Percentiles rank a stretch among this genome's conserved stretches.
phyloP scores from a whole-genome alignment of 35 echinoderm and acorn worm genomes.

The Stichopus chloronotus region DNA sequence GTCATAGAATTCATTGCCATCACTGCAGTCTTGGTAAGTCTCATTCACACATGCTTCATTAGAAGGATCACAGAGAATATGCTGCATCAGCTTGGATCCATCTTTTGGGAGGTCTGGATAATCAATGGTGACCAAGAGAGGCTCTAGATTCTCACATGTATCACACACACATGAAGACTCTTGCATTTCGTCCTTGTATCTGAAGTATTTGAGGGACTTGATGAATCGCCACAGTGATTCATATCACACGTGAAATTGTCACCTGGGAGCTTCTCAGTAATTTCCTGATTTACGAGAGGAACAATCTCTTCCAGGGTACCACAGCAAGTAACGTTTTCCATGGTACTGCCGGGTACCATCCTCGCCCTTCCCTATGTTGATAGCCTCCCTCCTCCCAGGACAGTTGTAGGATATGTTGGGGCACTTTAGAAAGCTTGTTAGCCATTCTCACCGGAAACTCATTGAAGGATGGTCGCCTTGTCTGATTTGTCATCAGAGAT shows the following conservation, averaged over 20 bases:
- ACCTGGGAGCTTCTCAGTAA: neutral
- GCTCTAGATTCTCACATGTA: neutral
- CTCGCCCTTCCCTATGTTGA: neutral
- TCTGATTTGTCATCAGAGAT: neutral
- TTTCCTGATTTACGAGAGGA: neutral
- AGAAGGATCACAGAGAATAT: constrained; percentile 5
- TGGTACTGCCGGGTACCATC: neutral
- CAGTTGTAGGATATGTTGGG: constrained; percentile 17
- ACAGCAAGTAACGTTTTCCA: neutral
- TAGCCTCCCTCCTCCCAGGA: constrained; percentile 19
- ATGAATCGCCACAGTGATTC: neutral
- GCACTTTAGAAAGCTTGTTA: neutral
- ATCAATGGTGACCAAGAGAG: neutral
- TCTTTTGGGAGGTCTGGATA: neutral
- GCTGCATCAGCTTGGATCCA: constrained; percentile 17
- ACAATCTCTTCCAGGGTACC: neutral
- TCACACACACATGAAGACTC: neutral
- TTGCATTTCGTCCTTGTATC: neutral
- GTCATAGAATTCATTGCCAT: neutral
- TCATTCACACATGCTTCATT: constrained; percentile 17
- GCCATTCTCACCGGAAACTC: neutral
- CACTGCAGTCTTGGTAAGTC: neutral
- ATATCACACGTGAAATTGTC: neutral
- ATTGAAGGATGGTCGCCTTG: neutral
- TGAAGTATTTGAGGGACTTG: neutral